Percentiles rank a stretch among this genome's conserved stretches.
Evolutionary conservation across 2,113 vertebrate species (phyloP).

Genomic region (Oncorhynchus keta): DNA sequence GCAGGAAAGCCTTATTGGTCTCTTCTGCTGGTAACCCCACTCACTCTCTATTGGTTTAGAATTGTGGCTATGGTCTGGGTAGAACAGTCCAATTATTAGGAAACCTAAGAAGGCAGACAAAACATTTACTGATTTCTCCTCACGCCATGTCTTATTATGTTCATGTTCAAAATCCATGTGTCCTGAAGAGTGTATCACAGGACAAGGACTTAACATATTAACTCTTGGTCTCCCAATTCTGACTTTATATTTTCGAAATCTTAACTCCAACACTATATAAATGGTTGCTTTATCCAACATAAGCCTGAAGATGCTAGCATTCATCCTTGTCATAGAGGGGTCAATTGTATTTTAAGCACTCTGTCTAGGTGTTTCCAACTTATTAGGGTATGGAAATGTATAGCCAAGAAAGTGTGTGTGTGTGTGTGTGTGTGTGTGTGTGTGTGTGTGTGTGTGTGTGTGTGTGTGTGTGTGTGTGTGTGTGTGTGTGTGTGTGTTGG

Average conservation of each 20-base stretch:
- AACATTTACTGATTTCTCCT: constrained; percentile 11
- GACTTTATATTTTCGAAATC: too few relatives aligned
- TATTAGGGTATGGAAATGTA: background rate
- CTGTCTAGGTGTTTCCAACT: background rate
- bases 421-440: background rate
- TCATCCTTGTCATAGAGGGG: background rate
- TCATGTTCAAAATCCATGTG: background rate
- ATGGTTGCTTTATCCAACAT: background rate
- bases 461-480: background rate
- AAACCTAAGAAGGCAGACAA: constrained; percentile 59
- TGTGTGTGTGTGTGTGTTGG: background rate
- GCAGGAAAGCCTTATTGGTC: constrained; percentile 40
- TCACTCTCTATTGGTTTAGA: constrained; percentile 38
- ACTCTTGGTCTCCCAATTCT: background rate
- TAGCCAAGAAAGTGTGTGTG: background rate
- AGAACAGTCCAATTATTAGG: constrained; percentile 53
- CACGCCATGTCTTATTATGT: background rate
- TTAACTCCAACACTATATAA: background rate
- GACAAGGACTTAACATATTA: background rate
- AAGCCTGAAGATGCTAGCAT: background rate
- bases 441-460: background rate
- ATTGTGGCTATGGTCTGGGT: constrained; percentile 16
- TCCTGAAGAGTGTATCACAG: background rate
- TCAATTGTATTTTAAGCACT: background rate
- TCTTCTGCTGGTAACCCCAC: constrained; percentile 34